These are phyloP conservation scores for Strigops habroptila DNA, from an alignment of 2,113 vertebrate genomes.

Conservation along the genomic window DNA sequence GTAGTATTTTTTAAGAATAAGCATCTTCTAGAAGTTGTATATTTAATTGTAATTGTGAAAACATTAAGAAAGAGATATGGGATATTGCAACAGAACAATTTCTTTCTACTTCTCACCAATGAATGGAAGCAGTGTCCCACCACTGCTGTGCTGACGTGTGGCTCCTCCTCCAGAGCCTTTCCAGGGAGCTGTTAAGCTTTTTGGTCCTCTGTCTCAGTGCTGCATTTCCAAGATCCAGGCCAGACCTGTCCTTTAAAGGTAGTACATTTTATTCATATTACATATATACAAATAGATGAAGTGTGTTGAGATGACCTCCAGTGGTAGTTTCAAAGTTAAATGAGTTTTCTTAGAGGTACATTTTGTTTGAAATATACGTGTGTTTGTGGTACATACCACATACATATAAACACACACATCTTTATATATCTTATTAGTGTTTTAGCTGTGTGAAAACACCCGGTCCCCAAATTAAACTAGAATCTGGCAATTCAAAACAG, in stretches of 20 bases:
- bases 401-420: not conserved
- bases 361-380: not conserved
- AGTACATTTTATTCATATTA: not conserved
- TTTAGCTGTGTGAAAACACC: not conserved
- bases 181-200: not conserved
- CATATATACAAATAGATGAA: not conserved
- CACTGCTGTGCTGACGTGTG: not conserved
- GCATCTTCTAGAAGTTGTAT: not conserved
- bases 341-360: not conserved
- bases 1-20: not conserved
- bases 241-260: not conserved
- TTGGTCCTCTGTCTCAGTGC: not conserved
- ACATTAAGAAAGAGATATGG: not conserved
- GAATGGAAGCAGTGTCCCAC: not conserved
- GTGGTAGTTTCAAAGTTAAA: not conserved
- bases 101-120: not conserved
- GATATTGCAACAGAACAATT: not conserved
- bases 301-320: not conserved
- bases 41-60: not conserved
- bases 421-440: not conserved
- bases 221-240: not conserved
- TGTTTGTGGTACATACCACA: not conserved
- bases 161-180: not conserved
- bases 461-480: not conserved
- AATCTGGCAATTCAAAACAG: conserved; percentile 47